phyloP scores from a whole-genome alignment of 2,888 invertebrate species.

The Sipunculus nudus region DNA sequence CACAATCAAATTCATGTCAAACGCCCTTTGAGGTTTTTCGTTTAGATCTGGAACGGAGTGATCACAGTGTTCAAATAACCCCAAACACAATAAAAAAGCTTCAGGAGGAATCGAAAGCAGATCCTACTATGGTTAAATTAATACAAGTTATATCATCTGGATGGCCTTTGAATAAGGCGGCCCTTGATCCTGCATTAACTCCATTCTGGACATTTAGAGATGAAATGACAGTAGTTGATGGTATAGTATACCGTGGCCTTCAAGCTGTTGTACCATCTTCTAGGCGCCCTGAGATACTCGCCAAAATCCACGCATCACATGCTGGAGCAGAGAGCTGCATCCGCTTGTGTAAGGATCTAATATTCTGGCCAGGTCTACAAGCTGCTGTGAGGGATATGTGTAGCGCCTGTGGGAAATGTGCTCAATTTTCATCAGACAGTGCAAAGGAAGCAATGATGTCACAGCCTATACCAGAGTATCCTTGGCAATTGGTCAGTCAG shows the following conservation, averaged over 20 bases:
- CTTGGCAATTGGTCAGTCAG: slow-evolving; percentile 6
- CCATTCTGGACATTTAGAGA: not conserved
- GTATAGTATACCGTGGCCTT: not conserved
- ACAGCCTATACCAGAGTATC: not conserved
- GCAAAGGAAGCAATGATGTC: slow-evolving; percentile 8
- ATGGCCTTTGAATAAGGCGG: not conserved
- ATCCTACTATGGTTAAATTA: not conserved
- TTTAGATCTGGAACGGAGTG: not conserved
- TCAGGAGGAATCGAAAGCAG: not conserved
- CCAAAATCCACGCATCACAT: not conserved
- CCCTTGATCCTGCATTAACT: not conserved
- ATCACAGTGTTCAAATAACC: not conserved
- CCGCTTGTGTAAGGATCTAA: not conserved
- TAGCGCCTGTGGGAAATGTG: not conserved
- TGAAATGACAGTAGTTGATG: not conserved
- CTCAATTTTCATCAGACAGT: not conserved
- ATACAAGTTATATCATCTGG: not conserved
- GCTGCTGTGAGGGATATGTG: slow-evolving; percentile 6
- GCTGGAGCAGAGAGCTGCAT: not conserved
- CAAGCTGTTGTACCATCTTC: not conserved
- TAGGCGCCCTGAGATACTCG: not conserved
- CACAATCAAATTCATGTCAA: not conserved
- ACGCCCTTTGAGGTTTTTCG: not conserved
- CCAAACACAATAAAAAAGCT: not conserved
- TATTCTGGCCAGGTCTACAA: slow-evolving; percentile 9